Evolutionary conservation across 2,888 invertebrate species (phyloP), one percentile per base, ranked within the genome.

Genomic region (Yponomeuta plumbellus): DNA sequence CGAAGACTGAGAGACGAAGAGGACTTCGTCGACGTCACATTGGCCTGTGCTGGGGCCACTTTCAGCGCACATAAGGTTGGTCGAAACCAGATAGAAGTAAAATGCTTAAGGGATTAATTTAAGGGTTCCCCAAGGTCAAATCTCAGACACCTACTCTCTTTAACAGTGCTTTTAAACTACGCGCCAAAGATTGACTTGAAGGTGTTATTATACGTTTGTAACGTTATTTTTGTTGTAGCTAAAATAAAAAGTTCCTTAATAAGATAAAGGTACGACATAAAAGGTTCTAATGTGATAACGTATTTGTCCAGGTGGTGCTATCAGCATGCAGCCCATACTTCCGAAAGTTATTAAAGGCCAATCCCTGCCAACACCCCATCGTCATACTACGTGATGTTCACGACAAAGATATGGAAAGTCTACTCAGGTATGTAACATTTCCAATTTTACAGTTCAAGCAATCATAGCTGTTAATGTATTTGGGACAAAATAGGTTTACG

Each of bases 251-350:
- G 34, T 1, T 1, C 34, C 8, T 34, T 34, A 8, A 34, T 6
- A 6, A 8, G 6, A 34, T 34, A n/a, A n/a, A n/a, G n/a, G 34
- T 8, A 26, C 26, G 26, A 4, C 26, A 26, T 26, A 13, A 44
- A 44, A 44, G 44, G 11, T 44, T 13, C 11, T 44, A 52, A 52
- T 52, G 17, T 52, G 17, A 52, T 52, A 17, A 52, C 17, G 44
- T 17, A 17, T 52, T 52, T 52, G 17, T 52, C 21, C 67, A 90
- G 90, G 90, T 91, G 76, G 97, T 98, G 75, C 92, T 98, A 72
- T 97, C 97, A 72, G 97, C 97, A 70, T 97, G 97, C 93, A 97
- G 97, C 87, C 97, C 97, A 62, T 97, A 97, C 88, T 97, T 97
- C 92, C 94, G 96, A 78, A 94, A 95, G 80, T 92, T 97, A 76